Percentiles rank a stretch among this genome's conserved stretches.
phyloP scores from a whole-genome alignment of 1,140 invertebrate species.

The Amyelois transitella region DNA sequence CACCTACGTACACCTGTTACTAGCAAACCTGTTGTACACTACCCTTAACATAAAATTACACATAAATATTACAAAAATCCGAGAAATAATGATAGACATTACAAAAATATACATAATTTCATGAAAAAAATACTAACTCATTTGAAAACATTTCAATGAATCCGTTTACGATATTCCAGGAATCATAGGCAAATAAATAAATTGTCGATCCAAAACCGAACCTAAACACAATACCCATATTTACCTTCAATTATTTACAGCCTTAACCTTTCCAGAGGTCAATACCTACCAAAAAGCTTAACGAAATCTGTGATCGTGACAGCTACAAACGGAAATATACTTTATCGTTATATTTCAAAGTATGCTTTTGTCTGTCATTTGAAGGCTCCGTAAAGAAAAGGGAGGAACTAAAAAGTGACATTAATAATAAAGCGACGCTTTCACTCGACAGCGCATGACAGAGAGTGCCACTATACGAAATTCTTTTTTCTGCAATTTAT shows the following conservation, averaged over 20 bases:
- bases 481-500: slow-evolving; percentile 9
- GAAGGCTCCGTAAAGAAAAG: not conserved
- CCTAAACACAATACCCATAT: not conserved
- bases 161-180: too few relatives aligned
- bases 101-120: too few relatives aligned
- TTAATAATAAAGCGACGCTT: slow-evolving; percentile 15
- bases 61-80: too few relatives aligned
- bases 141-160: too few relatives aligned
- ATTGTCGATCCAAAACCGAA: not conserved
- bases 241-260: slow-evolving; percentile 1
- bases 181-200: not conserved
- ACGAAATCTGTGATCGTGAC: not conserved
- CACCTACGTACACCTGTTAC: too few relatives aligned
- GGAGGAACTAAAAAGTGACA: slow-evolving; percentile 6
- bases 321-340: not conserved
- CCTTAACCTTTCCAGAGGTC: not conserved
- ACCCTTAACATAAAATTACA: too few relatives aligned
- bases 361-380: not conserved
- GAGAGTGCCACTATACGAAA: slow-evolving; percentile 6
- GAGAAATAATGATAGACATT: too few relatives aligned
- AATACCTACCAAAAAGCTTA: not conserved
- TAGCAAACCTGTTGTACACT: too few relatives aligned
- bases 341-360: not conserved
- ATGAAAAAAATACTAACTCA: too few relatives aligned
- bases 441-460: slow-evolving; percentile 10